Conservation (phyloP, 1,140 invertebrate species). For the Latrodectus geometricus region DNA sequence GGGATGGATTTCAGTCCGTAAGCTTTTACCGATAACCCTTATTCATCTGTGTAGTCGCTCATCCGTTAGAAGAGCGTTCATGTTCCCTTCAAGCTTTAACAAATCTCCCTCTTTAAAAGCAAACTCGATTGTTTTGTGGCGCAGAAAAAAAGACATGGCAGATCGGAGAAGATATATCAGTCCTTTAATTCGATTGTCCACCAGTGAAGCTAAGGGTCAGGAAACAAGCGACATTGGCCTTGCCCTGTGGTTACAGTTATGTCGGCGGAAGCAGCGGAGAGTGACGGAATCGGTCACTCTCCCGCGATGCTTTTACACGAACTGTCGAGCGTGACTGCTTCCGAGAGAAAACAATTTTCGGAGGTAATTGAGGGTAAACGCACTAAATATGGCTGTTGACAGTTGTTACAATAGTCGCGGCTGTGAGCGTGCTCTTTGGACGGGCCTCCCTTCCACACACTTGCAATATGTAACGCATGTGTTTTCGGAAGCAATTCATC, state of each 20-base stretch:
- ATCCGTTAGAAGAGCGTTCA: not conserved
- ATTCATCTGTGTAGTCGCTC: not conserved
- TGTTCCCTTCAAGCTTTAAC: not conserved
- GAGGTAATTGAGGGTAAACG: conserved; percentile 21
- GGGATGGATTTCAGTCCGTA: too few species aligned
- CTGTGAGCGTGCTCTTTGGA: not conserved
- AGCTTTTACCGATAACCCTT: not conserved
- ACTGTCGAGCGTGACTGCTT: not conserved
- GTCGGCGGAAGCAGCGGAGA: conserved; percentile 7
- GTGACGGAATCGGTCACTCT: conserved; percentile 43
- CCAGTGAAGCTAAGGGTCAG: not conserved
- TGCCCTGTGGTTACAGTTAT: not conserved
- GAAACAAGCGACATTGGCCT: conserved; percentile 14
- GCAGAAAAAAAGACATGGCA: not conserved
- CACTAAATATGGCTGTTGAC: not conserved
- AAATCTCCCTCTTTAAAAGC: not conserved
- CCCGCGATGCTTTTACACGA: conserved; percentile 22
- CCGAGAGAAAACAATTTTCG: not conserved
- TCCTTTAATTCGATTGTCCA: not conserved
- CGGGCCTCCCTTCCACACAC: too few species aligned
- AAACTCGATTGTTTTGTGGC: not conserved
- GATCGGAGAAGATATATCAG: not conserved
- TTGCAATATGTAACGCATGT: too few species aligned
- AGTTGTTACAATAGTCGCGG: not conserved
- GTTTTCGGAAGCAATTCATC: too few species aligned